A percentile compares a stretch with the other conserved stretches of the same genome.
These are phyloP conservation scores for Potamilus streckersoni DNA, from an alignment of 1,140 invertebrate genomes.

Conservation along the genomic window DNA sequence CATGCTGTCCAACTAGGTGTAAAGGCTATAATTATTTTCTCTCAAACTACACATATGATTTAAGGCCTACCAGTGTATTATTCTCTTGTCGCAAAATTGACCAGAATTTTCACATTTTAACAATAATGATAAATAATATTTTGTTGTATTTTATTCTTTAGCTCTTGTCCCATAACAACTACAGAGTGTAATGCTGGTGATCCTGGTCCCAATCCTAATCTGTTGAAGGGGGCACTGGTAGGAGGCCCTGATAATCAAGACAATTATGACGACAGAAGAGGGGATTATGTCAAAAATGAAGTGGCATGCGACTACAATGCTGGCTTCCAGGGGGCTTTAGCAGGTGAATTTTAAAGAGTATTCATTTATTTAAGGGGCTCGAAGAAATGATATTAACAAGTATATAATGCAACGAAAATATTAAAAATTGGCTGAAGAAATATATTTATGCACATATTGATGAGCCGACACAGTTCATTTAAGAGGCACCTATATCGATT, in stretches of 20 bases:
- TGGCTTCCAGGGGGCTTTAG: conserved; percentile 60
- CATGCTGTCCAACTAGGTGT: too few relatives aligned
- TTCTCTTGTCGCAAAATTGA: neutral
- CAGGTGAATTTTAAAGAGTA: conserved; percentile 25
- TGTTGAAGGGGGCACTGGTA: conserved; percentile 67
- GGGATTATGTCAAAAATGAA: conserved; percentile 66
- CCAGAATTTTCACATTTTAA: neutral
- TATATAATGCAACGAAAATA: too few relatives aligned
- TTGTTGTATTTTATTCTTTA: neutral
- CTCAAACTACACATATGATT: neutral
- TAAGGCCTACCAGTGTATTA: neutral
- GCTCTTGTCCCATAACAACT: conserved; percentile 39
- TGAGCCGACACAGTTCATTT: too few relatives aligned
- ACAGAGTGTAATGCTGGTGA: conserved; percentile 23
- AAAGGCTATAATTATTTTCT: too few relatives aligned
- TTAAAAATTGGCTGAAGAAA: too few relatives aligned
- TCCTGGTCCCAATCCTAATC: conserved; percentile 54
- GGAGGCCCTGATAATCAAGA: conserved; percentile 66
- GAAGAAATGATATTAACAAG: too few relatives aligned
- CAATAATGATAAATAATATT: conserved; percentile 30
- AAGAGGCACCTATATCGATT: too few relatives aligned
- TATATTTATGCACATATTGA: too few relatives aligned
- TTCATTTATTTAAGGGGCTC: too few relatives aligned
- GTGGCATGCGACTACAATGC: conserved; percentile 69
- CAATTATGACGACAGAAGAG: conserved; percentile 59